phyloP scores from a whole-genome alignment of 2,888 invertebrate species.

The Rhyacophila evoluta region DNA sequence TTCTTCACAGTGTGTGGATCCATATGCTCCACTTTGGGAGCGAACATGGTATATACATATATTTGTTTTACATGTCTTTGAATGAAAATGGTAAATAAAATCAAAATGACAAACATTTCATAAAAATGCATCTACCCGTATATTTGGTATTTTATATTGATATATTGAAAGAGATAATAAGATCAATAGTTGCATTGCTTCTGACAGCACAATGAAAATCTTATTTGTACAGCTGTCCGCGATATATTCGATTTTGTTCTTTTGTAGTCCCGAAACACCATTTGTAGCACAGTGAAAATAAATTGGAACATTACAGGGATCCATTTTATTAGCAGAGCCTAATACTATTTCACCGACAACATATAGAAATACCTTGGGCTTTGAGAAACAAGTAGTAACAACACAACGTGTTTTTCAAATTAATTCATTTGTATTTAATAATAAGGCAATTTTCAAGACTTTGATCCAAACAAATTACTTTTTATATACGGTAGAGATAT shows the following conservation, averaged over 20 bases:
- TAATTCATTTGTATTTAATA: no score
- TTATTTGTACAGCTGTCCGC: background rate
- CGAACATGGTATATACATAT: no score
- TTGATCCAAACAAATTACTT: no score
- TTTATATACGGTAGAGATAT: no score
- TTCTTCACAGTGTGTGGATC: no score
- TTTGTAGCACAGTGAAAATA: background rate
- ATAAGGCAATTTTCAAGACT: no score
- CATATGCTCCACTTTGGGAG: no score
- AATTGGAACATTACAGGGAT: constrained; percentile 8
- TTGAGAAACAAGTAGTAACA: no score
- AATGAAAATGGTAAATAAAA: no score
- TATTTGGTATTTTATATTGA: background rate
- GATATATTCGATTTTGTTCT: background rate
- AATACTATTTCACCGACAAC: background rate
- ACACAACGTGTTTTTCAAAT: no score
- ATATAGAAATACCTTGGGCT: background rate
- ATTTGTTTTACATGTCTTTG: no score
- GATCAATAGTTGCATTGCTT: background rate
- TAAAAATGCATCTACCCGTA: background rate
- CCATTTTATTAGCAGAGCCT: background rate
- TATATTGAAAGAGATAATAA: background rate
- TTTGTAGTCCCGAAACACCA: constrained; percentile 10
- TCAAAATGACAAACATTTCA: background rate
- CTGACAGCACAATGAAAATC: constrained; percentile 14